phyloP scores from a whole-genome alignment of 2,113 vertebrate species.

The Cebidichthys violaceus region DNA sequence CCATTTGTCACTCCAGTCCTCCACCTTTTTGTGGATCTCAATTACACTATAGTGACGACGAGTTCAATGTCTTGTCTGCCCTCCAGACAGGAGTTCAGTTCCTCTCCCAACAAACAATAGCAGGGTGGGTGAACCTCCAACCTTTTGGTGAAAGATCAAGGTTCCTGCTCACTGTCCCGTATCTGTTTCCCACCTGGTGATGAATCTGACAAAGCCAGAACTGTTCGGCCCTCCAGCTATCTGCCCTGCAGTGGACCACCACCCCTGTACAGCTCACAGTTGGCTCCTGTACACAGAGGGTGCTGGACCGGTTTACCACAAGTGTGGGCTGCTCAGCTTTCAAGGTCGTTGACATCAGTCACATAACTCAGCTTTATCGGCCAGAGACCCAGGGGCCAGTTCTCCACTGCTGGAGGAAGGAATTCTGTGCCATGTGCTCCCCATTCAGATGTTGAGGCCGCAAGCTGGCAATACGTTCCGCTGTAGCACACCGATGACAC shows the following conservation, averaged over 20 bases:
- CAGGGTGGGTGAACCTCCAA: background rate
- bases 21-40: slow-evolving; percentile 9
- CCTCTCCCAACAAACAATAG: slow-evolving; percentile 15
- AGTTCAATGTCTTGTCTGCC: slow-evolving; percentile 28
- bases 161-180: slow-evolving; percentile 16
- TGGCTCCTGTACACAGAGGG: slow-evolving; percentile 48
- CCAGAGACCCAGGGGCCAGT: slow-evolving; percentile 44
- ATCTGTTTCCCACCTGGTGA: slow-evolving; percentile 40
- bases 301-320: slow-evolving; percentile 35
- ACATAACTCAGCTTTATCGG: slow-evolving; percentile 65
- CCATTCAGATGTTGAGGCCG: slow-evolving; percentile 15
- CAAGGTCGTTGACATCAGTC: slow-evolving; percentile 68
- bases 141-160: slow-evolving; percentile 24
- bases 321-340: slow-evolving; percentile 66
- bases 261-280: slow-evolving; percentile 40
- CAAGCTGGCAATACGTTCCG: background rate
- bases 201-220: slow-evolving; percentile 41
- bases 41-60: background rate
- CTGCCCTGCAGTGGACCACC: slow-evolving; percentile 36
- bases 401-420: slow-evolving; percentile 28
- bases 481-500: slow-evolving; percentile 23
- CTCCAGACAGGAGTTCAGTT: slow-evolving; percentile 28
- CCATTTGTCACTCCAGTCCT: slow-evolving; percentile 22
- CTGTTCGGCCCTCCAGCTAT: slow-evolving; percentile 38
- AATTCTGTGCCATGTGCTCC: slow-evolving; percentile 40